Conservation (phyloP, 2,888 invertebrate species). For the Barypeithes pellucidus region DNA sequence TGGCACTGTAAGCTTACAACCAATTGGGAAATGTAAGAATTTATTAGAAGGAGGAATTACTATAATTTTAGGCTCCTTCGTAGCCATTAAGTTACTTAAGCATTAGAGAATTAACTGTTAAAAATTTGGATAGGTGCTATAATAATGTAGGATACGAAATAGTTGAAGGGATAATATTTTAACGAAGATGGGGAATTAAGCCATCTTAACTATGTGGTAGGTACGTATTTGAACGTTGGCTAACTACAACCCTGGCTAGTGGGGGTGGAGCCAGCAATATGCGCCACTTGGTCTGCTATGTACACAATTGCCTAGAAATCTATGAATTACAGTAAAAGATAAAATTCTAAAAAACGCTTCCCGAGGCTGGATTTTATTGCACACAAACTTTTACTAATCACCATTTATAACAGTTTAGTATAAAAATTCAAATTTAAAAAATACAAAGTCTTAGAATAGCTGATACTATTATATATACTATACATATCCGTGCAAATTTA, state of each 20-base stretch:
- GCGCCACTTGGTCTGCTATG: slow-evolving; percentile 65
- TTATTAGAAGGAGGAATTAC: too few species aligned
- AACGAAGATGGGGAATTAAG: slow-evolving; percentile 46
- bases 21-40: too few species aligned
- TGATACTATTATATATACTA: slow-evolving; percentile 71
- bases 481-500: slow-evolving; percentile 71
- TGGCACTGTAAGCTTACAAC: too few species aligned
- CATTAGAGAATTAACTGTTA: background rate
- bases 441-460: slow-evolving; percentile 72
- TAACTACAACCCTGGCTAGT: slow-evolving; percentile 50
- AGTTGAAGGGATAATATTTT: slow-evolving; percentile 24
- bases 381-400: slow-evolving; percentile 71
- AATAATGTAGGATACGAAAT: background rate
- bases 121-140: background rate
- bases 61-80: background rate
- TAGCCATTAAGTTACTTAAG: background rate
- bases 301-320: slow-evolving; percentile 69
- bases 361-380: slow-evolving; percentile 67
- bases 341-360: slow-evolving; percentile 67
- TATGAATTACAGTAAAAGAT: slow-evolving; percentile 65
- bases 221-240: slow-evolving; percentile 51
- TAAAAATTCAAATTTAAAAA: slow-evolving; percentile 73
- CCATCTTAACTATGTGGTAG: slow-evolving; percentile 49
- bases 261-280: slow-evolving; percentile 58
- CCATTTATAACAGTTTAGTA: slow-evolving; percentile 72